A percentile compares a stretch with the other conserved stretches of the same genome.
Conservation (phyloP, 2,113 vertebrate genomes). For the Hippocampus guttulatus region DNA sequence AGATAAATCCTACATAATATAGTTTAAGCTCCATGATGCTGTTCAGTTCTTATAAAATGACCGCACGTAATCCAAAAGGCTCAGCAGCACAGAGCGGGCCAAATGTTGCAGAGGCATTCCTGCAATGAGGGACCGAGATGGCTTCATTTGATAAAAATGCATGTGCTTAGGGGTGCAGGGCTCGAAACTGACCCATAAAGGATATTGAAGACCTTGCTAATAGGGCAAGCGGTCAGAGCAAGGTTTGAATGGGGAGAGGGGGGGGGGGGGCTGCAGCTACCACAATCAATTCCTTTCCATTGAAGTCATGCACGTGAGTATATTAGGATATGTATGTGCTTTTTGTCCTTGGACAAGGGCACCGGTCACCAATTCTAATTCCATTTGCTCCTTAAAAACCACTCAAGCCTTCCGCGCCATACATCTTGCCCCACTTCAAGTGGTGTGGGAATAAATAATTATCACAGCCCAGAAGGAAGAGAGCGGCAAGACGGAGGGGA, state of each 20-base stretch:
- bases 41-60: constrained; percentile 32
- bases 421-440: constrained; percentile 18
- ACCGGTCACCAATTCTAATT: constrained; percentile 46
- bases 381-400: constrained; percentile 39
- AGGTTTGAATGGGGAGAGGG: constrained; percentile 25
- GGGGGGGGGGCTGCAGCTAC: constrained; percentile 16
- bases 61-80: constrained; percentile 17
- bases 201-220: constrained; percentile 56
- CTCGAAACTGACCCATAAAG: constrained; percentile 51
- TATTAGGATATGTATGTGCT: background rate
- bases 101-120: constrained; percentile 34
- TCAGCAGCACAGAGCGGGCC: constrained; percentile 24
- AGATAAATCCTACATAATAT: background rate
- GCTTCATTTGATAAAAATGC: constrained; percentile 70
- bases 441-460: constrained; percentile 58
- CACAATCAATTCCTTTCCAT: constrained; percentile 49
- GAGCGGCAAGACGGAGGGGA: constrained; percentile 1
- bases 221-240: constrained; percentile 47
- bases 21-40: background rate
- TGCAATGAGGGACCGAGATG: constrained; percentile 40
- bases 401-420: constrained; percentile 21
- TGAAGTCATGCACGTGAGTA: constrained; percentile 15
- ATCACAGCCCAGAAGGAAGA: constrained; percentile 36
- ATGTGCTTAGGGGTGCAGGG: constrained; percentile 46
- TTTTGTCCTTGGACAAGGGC: constrained; percentile 11